Evolutionary conservation across 2,113 vertebrate species (phyloP), one percentile per base, ranked within the genome.

Genomic region (Ceyx melanurus): DNA sequence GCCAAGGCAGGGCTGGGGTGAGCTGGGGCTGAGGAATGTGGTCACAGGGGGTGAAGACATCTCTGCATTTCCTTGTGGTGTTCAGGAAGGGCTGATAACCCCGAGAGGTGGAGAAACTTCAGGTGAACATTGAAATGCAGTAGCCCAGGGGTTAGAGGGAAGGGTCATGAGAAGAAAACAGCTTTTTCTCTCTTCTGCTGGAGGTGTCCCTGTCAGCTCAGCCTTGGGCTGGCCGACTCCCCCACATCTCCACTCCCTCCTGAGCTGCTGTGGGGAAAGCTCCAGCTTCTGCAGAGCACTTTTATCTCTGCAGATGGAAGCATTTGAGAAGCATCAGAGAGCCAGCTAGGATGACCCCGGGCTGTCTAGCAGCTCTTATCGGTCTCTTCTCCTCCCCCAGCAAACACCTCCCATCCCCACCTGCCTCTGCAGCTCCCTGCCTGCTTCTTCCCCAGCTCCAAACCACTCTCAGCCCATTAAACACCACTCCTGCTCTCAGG

Each of bases 31-130:
- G 65, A 28, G 31, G 51, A 40, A 67, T 1, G 1, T 9, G 46
- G 25, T 9, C 15, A 15, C 16, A 25, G 9, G 11, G 26, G 26
- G 17, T 9, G 26, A 31, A 72, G 62, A 3, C 23, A 16, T 7
- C 3, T 1, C 45, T 25, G 51, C 23, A 1, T 3, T 25, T 46
- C 48, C 31, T 54, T 3, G 1, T 23, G 67, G 14, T 0, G 0
- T 7, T 31, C 10, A 10, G 50, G 54, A 20, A 54, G 46, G 46
- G 64, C 13, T 0, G 2, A 25, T 9, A 29, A 19, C 18, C 18
- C 2, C 8, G 33, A 21, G 11, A 10, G n/a, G 13, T 45, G 45
- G 40, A 48, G 20, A 70, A 86, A 43, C 33, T 18, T 35, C 29
- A 9, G 3, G 3, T 26, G 31, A 25, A 37, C 33, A 29, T 70